phyloP scores from a whole-genome alignment of 2,113 vertebrate species.

The Sigmodon hispidus region DNA sequence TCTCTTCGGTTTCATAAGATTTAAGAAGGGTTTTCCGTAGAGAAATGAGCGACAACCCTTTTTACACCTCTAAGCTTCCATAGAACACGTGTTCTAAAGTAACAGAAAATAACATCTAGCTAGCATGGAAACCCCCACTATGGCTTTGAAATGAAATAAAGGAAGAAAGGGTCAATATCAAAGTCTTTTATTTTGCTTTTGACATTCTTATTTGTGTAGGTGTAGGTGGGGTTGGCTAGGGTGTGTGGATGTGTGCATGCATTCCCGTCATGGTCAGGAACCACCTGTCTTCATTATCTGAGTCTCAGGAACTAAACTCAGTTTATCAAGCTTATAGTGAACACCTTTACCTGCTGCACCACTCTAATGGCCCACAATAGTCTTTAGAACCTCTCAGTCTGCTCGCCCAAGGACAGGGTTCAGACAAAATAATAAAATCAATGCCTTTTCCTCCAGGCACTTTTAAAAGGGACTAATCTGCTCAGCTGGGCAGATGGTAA shows the following conservation, averaged over 20 bases:
- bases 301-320: background rate
- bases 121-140: background rate
- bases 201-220: background rate
- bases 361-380: background rate
- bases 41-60: background rate
- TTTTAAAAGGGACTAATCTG: background rate
- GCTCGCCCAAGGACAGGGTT: background rate
- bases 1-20: background rate
- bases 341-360: background rate
- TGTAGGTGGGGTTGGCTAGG: background rate
- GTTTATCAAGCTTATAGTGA: background rate
- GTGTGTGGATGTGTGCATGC: background rate
- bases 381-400: background rate
- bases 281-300: too few relatives aligned
- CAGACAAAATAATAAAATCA: background rate
- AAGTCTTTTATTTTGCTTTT: background rate
- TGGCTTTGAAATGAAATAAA: background rate
- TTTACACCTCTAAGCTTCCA: slow-evolving; percentile 10
- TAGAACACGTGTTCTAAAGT: slow-evolving; percentile 25
- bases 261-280: background rate
- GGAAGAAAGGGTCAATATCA: background rate
- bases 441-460: background rate
- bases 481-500: background rate
- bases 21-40: background rate
- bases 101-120: background rate